A percentile compares a stretch with the other conserved stretches of the same genome.
These are phyloP conservation scores for Suricata suricatta DNA, from an alignment of 2,113 vertebrate species.

Conservation along the genomic window DNA sequence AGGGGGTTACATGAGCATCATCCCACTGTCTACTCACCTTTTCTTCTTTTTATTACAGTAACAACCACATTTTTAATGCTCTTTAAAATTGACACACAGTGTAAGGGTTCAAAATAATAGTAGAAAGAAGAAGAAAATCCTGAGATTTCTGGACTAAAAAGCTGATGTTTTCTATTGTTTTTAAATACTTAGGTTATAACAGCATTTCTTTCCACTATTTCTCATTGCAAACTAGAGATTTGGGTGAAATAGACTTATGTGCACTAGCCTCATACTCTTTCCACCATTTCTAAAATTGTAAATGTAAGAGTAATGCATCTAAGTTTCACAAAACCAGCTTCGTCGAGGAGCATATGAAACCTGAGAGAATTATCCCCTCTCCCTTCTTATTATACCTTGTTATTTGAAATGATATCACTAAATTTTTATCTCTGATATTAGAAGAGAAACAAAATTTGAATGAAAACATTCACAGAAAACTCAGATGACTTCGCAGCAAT, in stretches of 20 bases:
- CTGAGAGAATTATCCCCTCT: neutral
- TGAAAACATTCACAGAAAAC: neutral
- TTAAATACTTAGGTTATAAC: constrained; percentile 12
- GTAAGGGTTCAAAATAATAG: neutral
- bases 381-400: neutral
- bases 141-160: neutral
- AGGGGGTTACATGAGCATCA: neutral
- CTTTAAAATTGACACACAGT: neutral
- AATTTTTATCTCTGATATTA: constrained; percentile 20
- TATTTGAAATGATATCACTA: neutral
- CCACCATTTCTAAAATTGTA: neutral
- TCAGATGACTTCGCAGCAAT: neutral
- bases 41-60: neutral
- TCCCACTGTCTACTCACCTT: neutral
- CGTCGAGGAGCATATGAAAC: neutral
- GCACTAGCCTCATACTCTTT: neutral
- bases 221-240: neutral
- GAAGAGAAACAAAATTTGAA: neutral
- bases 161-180: neutral
- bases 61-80: neutral
- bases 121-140: neutral
- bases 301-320: neutral
- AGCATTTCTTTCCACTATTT: neutral
- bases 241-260: neutral
- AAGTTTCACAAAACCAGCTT: neutral